phyloP scores from a whole-genome alignment of 2,797 vertebrate genomes.

The Brachyrhaphis roseni region DNA sequence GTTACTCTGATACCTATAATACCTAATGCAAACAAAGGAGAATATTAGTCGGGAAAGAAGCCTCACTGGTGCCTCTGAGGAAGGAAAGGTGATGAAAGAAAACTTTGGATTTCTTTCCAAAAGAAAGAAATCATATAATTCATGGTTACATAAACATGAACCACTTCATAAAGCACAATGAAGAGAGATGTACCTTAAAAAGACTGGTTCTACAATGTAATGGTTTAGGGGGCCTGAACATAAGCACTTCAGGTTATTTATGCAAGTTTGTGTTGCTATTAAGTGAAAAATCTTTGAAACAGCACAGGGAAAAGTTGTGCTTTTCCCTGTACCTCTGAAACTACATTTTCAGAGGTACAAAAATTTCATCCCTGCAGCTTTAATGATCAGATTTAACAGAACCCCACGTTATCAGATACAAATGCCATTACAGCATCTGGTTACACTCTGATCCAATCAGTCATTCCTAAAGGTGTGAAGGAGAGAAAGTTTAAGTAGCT shows the following conservation, averaged over 20 bases:
- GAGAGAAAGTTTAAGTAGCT: background rate
- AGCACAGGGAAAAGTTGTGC: no score
- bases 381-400: background rate
- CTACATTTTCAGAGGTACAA: no score
- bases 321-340: no score
- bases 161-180: background rate
- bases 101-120: no score
- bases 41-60: no score
- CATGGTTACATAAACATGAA: no score
- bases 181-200: background rate
- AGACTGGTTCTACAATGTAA: background rate
- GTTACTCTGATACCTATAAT: background rate
- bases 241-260: background rate
- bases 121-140: no score
- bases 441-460: constrained; percentile 58
- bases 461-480: constrained; percentile 19
- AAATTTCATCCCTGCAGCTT: constrained; percentile 2
- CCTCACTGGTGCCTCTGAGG: no score
- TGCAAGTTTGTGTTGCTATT: background rate
- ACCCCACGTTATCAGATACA: constrained; percentile 37
- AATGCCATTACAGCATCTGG: constrained; percentile 54
- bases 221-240: background rate
- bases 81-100: background rate
- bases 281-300: background rate
- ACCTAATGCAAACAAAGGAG: background rate